Evolutionary conservation across 2,888 invertebrate genomes (phyloP), one percentile per base, ranked within the genome.

Genomic region (Linnaemya vulpina): DNA sequence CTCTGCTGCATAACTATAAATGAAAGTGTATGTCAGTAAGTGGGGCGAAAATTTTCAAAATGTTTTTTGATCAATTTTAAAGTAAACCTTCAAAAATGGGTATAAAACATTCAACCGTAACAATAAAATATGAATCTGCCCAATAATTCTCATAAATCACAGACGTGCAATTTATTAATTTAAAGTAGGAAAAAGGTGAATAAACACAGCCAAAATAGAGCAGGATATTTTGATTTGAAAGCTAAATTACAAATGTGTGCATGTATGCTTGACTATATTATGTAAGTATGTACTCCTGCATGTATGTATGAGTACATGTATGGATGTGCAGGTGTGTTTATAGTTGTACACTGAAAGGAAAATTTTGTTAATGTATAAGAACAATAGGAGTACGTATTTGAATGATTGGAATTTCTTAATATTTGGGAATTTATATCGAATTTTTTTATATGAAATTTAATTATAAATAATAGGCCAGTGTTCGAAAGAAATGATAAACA

Each of bases 131-230:
- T 3, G 53, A 15, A 49, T 70, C 71, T 76, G 67, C 71, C 79
- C 76, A 76, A 68, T 62, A 46, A n/a, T 53, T 43, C 55, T 73
- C 80, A 76, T 84, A 84, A 81, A 84, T 84, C 80, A 81, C 73
- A 84, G 77, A 67, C 77, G 76, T 84, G 67, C 76, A 49, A 73
- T 62, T 62, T 71, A 22, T 51, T 35, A 35, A 65, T 65, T 83
- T 58, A 53, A 70, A 71, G 25, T 38, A 62, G 30, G 5, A 46
- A 76, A 58, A 81, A 77, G 71, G 71, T 76, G 53, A 83, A 68
- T 40, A 55, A 38, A 68, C 60, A 30, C 49, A 62, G 30, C 30
- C 30, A 30, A 30, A 55, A 68, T 20, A 76, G 49, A 75, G 43
- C 58, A 55, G 55, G 63, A 63, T 82, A 53, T 60, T 73, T 73